A percentile compares a stretch with the other conserved stretches of the same genome.
These are phyloP conservation scores for Hypanus sabinus DNA, from an alignment of 2,113 vertebrate genomes.

Conservation along the genomic window DNA sequence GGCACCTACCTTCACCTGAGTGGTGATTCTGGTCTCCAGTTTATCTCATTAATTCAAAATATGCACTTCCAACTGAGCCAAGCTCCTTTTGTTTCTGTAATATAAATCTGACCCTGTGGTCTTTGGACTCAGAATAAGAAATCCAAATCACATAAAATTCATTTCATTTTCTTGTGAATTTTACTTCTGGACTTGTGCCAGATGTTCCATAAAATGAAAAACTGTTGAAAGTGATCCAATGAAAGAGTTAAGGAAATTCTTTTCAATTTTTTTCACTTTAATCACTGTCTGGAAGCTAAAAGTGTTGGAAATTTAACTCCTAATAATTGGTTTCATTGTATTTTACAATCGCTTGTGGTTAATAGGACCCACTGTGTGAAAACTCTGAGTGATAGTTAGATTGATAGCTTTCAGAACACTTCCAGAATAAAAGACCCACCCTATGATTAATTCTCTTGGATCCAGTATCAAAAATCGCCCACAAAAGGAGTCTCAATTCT, in stretches of 20 bases:
- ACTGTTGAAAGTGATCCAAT: background rate
- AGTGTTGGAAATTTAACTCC: background rate
- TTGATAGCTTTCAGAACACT: background rate
- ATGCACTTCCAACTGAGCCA: background rate
- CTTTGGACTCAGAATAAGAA: background rate
- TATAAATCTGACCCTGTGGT: background rate
- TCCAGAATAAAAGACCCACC: background rate
- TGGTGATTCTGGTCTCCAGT: background rate
- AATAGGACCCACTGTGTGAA: background rate
- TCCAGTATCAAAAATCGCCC: background rate
- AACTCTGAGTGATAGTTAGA: background rate
- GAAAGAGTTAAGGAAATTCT: background rate
- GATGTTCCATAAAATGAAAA: background rate
- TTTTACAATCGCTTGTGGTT: background rate
- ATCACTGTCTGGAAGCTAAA: background rate
- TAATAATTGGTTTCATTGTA: background rate
- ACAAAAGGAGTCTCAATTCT: background rate
- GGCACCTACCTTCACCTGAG: background rate
- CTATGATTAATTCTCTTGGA: background rate
- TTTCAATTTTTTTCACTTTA: background rate
- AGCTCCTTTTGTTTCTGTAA: background rate
- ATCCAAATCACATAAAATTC: background rate
- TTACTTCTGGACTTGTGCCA: background rate
- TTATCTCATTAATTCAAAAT: background rate
- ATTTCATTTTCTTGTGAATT: background rate